A percentile compares a stretch with the other conserved stretches of the same genome.
Conservation (phyloP, 2,888 invertebrate species). For the Baccha elongata region DNA sequence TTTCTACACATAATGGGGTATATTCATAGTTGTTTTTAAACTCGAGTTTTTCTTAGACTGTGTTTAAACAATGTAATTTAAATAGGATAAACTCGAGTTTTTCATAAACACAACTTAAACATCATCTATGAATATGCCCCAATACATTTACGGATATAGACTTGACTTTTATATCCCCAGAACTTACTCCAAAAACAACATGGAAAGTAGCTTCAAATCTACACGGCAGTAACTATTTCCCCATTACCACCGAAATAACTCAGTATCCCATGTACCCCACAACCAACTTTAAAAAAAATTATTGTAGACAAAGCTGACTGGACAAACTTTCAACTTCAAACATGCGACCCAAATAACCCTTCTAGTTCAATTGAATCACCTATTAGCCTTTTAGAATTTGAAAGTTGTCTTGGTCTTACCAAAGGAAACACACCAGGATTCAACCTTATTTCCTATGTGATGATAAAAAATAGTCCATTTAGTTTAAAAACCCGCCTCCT, state of each 20-base stretch:
- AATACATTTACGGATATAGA: conserved; percentile 44
- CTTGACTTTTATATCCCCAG: conserved; percentile 20
- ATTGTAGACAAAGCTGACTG: conserved; percentile 1
- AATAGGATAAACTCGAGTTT: no score
- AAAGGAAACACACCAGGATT: conserved; percentile 13
- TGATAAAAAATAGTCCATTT: not conserved
- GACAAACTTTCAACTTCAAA: not conserved
- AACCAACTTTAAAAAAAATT: not conserved
- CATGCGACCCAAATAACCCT: no score
- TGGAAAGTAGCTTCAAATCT: conserved; percentile 21
- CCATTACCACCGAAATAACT: not conserved
- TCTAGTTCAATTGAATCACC: not conserved
- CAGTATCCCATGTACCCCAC: not conserved
- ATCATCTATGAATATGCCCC: no score
- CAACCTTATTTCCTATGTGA: not conserved
- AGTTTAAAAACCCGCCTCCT: not conserved
- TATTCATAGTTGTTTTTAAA: no score
- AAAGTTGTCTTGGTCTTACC: not conserved
- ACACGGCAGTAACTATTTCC: conserved; percentile 38
- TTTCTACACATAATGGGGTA: conserved; percentile 30
- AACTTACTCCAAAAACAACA: not conserved
- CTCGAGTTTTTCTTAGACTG: no score
- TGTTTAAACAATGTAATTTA: no score
- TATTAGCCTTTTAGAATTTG: not conserved
- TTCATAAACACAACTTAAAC: no score